Base-by-base conservation (phyloP, 2,888 invertebrate species). In the Serripes groenlandicus region DNA sequence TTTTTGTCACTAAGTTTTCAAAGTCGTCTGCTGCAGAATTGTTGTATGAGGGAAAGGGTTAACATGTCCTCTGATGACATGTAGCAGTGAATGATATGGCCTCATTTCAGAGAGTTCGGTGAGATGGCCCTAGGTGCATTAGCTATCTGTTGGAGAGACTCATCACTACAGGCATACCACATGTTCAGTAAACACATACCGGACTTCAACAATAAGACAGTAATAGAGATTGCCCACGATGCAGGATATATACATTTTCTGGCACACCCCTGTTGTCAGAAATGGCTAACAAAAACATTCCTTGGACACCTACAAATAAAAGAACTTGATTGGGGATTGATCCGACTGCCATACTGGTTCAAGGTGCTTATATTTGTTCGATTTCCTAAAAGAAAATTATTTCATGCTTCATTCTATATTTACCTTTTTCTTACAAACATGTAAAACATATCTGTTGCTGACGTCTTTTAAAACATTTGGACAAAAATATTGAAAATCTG, bases 231-330 rank as follows among this genome's bases (percentile, higher is more conserved):
- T 18, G 94, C 95, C 23, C 93, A 94, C 34, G 91, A 93, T 69
- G 93, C 94, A 3, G 92, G 94, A 70, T 94, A 94, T 87, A 92
- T 94, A 34, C 92, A 92, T 56, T 95, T 95, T 87, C 92, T 95
- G 37, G 94, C 95, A 4, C 95, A 95, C 87, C 95, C 95, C 7
- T 95, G 95, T 80, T 95, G 95, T 88, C 95, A 95, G 91, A 93
- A 95, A 83, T 95, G 95, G 95, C 92, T 95, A n/a, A 94, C 94
- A 5, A 93, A 94, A 49, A 92, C 94, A 69, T 94, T 95, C 78
- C 94, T 91, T 74, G 95, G 95, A 3, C 88, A 92, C 30, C 92
- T 95, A 54, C 91, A 93, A 34, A 90, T 95, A 4, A 90, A 94
- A 52, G 94, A 94, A 52, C 86, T 94, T 15, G 91, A 92, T 69